phyloP scores from a whole-genome alignment of 2,113 vertebrate genomes.

The Muscicapa adusta region DNA sequence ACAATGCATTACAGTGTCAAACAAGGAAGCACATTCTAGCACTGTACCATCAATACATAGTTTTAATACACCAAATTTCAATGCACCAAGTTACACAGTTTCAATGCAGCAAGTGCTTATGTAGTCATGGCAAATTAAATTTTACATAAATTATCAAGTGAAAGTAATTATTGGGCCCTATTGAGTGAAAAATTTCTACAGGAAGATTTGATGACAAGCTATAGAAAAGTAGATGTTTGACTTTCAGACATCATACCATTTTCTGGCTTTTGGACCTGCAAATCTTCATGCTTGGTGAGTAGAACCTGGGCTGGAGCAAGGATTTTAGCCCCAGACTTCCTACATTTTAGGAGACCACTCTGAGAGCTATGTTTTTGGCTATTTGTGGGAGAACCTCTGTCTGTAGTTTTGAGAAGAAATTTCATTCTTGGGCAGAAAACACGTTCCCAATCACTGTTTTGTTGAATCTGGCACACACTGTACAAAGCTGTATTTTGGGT shows the following conservation, averaged over 20 bases:
- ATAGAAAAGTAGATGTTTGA: background rate
- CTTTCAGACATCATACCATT: background rate
- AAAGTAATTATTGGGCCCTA: background rate
- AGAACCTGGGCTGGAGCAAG: background rate
- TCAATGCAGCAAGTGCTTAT: background rate
- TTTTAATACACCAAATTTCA: background rate
- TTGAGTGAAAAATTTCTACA: background rate
- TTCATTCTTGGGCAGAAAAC: background rate
- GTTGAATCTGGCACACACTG: background rate
- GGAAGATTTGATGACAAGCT: background rate
- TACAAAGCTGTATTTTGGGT: background rate
- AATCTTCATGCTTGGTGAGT: background rate
- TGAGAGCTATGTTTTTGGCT: background rate
- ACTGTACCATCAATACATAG: background rate
- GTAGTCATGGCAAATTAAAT: background rate
- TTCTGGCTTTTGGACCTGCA: background rate
- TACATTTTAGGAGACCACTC: background rate
- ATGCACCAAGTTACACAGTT: background rate
- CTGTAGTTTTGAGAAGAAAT: background rate
- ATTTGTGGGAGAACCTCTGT: background rate
- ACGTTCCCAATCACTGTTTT: background rate
- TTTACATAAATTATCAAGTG: background rate
- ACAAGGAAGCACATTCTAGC: background rate
- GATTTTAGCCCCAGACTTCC: background rate
- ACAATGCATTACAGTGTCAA: background rate